These are phyloP conservation scores for Nymphalis c-album DNA, from an alignment of 2,888 invertebrate species.

Conservation along the genomic window DNA sequence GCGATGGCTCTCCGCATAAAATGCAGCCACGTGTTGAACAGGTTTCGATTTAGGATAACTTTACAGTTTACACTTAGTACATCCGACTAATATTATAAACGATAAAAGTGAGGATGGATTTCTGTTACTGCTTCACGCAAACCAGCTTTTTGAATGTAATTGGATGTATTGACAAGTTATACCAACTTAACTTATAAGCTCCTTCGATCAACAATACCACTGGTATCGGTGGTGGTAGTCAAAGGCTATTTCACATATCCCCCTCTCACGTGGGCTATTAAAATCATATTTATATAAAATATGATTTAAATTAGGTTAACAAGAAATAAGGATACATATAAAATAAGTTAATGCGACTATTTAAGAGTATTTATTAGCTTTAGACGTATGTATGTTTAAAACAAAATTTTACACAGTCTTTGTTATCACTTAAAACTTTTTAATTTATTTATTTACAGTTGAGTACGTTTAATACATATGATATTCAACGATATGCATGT, in stretches of 20 bases:
- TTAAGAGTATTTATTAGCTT: background rate
- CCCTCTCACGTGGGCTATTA: too few relatives aligned
- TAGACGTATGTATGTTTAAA: too few relatives aligned
- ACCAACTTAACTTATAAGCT: too few relatives aligned
- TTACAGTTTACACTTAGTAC: background rate
- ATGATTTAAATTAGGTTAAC: background rate
- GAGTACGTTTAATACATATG: constrained; percentile 28
- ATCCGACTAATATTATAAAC: too few relatives aligned
- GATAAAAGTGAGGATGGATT: too few relatives aligned
- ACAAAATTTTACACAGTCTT: too few relatives aligned
- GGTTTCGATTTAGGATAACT: constrained; percentile 55
- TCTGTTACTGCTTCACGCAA: too few relatives aligned
- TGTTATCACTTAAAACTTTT: background rate
- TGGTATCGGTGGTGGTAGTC: too few relatives aligned
- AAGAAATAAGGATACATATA: background rate
- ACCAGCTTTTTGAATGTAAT: too few relatives aligned
- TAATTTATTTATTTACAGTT: background rate
- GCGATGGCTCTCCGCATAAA: constrained; percentile 48
- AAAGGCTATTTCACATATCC: too few relatives aligned
- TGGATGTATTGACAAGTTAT: too few relatives aligned
- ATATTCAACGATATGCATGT: constrained; percentile 26
- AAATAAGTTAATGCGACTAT: background rate
- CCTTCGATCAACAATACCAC: too few relatives aligned
- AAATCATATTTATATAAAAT: background rate
- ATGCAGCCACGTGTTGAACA: constrained; percentile 71